phyloP scores from a whole-genome alignment of 2,113 vertebrate species.

The Ophthalmolycus amberensis region DNA sequence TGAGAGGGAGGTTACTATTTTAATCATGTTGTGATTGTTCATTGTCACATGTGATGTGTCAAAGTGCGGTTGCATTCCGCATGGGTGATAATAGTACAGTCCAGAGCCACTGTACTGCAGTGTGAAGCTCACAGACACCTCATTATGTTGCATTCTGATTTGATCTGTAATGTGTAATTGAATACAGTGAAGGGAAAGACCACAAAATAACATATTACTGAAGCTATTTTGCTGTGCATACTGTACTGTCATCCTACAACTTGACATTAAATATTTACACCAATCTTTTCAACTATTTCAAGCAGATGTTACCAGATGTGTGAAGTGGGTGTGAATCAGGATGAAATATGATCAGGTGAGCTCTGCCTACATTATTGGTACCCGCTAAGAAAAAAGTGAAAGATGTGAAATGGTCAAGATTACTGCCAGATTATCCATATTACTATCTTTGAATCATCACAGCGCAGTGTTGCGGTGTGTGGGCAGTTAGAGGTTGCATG shows the following conservation, averaged over 20 bases:
- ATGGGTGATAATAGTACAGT: constrained; percentile 43
- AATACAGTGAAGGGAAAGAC: constrained; percentile 39
- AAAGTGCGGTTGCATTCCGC: constrained; percentile 24
- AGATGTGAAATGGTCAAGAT: not conserved
- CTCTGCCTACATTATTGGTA: constrained; percentile 21
- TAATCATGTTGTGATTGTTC: constrained; percentile 51
- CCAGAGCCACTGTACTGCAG: constrained; percentile 32
- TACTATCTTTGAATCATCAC: constrained; percentile 42
- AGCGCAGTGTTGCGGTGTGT: constrained; percentile 33
- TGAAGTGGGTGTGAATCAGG: constrained; percentile 2
- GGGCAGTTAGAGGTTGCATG: constrained; percentile 31
- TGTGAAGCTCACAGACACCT: constrained; percentile 39
- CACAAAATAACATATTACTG: constrained; percentile 51
- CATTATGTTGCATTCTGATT: constrained; percentile 34
- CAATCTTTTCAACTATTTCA: constrained; percentile 27
- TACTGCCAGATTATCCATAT: constrained; percentile 8
- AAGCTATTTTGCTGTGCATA: constrained; percentile 17
- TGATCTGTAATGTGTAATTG: constrained; percentile 9
- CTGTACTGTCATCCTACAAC: constrained; percentile 43
- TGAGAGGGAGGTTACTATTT: constrained; percentile 58
- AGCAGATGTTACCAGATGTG: constrained; percentile 27
- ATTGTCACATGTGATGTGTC: constrained; percentile 58
- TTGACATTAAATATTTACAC: constrained; percentile 29
- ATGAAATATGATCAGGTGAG: not conserved
- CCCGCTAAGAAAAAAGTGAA: constrained; percentile 11